These are phyloP conservation scores for Drosophila quinaria DNA, from an alignment of 2,888 invertebrate genomes.

Conservation along the genomic window DNA sequence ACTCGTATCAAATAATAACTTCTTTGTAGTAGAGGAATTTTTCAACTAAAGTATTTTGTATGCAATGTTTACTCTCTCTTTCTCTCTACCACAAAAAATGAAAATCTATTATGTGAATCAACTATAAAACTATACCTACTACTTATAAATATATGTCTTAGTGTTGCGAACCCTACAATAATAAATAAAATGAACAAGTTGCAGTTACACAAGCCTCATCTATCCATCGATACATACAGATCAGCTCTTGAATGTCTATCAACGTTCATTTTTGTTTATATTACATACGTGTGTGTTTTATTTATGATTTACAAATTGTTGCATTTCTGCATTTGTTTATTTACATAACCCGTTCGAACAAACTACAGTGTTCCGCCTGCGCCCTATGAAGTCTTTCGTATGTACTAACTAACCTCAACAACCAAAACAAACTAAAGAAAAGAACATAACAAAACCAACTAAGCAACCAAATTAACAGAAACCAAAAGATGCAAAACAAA, in stretches of 20 bases:
- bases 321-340: constrained; percentile 80
- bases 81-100: constrained; percentile 59
- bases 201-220: constrained; percentile 75
- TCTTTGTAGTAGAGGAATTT: constrained; percentile 71
- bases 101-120: constrained; percentile 23
- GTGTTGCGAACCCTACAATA: constrained; percentile 68
- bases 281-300: constrained; percentile 79
- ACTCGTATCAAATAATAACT: constrained; percentile 28
- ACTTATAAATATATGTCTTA: constrained; percentile 45
- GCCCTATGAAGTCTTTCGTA: constrained; percentile 86
- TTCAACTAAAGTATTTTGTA: constrained; percentile 77
- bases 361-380: constrained; percentile 85
- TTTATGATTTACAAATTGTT: constrained; percentile 80
- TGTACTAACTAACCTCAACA: constrained; percentile 80
- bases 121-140: constrained; percentile 16
- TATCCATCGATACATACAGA: constrained; percentile 71
- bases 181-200: constrained; percentile 63
- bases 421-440: constrained; percentile 38
- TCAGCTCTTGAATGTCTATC: constrained; percentile 75
- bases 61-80: constrained; percentile 79
- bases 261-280: constrained; percentile 74
- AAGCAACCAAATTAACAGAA: constrained; percentile 52
- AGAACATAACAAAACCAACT: constrained; percentile 35
- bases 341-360: constrained; percentile 78
- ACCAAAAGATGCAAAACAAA: constrained; percentile 47